A percentile compares a stretch with the other conserved stretches of the same genome.
Evolutionary conservation across 1,140 invertebrate species (phyloP).

Genomic region (Lucilia sericata): DNA sequence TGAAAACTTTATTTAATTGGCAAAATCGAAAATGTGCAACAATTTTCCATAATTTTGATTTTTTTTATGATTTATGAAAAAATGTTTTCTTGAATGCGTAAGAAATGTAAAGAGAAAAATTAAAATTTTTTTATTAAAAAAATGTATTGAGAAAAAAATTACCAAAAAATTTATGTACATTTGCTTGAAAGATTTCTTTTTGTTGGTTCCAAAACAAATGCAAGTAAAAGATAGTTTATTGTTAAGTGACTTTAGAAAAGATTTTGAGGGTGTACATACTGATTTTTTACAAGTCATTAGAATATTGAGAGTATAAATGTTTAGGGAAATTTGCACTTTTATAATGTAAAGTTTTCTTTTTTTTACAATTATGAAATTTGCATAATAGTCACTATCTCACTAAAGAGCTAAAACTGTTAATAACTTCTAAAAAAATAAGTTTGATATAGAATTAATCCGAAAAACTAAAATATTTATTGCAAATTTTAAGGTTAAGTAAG

Average conservation of each 20-base stretch:
- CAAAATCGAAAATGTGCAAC: conserved; percentile 30
- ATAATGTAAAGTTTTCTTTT: too few relatives aligned
- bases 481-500: too few relatives aligned
- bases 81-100: conserved; percentile 33
- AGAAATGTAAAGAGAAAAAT: conserved; percentile 12
- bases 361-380: too few relatives aligned
- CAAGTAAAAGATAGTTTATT: conserved; percentile 40
- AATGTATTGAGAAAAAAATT: not conserved
- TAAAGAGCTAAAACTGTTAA: too few relatives aligned
- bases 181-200: conserved; percentile 38
- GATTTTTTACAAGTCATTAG: too few relatives aligned
- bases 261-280: too few relatives aligned
- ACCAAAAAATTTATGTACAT: conserved; percentile 3
- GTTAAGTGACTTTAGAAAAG: not conserved
- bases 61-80: conserved; percentile 38
- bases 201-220: conserved; percentile 31
- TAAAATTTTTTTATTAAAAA: conserved; percentile 2
- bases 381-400: too few relatives aligned
- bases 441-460: too few relatives aligned
- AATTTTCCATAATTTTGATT: conserved; percentile 46
- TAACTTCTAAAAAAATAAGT: too few relatives aligned
- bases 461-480: too few relatives aligned
- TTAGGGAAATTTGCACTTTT: too few relatives aligned
- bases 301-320: too few relatives aligned
- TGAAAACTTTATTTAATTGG: conserved; percentile 15